Evolutionary conservation across 2,113 vertebrate species (phyloP).

Genomic region (Hypanus sabinus): DNA sequence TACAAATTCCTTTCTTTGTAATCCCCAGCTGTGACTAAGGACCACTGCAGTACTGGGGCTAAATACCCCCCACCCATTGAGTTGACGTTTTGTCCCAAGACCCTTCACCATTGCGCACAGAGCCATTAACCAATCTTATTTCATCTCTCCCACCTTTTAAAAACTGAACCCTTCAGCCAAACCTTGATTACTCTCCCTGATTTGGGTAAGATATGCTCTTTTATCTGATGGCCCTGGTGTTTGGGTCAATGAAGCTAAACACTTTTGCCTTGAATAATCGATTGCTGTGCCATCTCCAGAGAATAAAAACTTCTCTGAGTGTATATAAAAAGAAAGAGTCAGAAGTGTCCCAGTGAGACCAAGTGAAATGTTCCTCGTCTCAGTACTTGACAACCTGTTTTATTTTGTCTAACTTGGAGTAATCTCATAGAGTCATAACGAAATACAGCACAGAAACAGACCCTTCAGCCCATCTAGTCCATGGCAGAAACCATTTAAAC

Average conservation of each 20-base stretch:
- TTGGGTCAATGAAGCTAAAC: background rate
- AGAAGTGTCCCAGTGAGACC: background rate
- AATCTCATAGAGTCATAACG: too few relatives aligned
- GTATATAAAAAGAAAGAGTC: background rate
- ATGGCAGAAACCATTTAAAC: too few relatives aligned
- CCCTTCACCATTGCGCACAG: too few relatives aligned
- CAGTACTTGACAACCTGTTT: background rate
- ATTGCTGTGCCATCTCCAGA: background rate
- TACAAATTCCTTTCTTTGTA: background rate
- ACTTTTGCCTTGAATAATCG: background rate
- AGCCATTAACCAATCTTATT: too few relatives aligned
- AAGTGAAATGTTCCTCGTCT: background rate
- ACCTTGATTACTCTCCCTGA: background rate
- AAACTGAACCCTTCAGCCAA: background rate
- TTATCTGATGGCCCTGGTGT: background rate
- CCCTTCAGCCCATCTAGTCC: too few relatives aligned
- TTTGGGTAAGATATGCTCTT: background rate
- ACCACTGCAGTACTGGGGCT: too few relatives aligned
- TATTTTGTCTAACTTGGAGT: too few relatives aligned
- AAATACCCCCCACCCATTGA: too few relatives aligned
- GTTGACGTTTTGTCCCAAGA: too few relatives aligned
- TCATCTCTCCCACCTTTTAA: background rate
- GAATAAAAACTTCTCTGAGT: background rate
- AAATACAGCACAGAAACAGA: too few relatives aligned
- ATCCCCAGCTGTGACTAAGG: too few relatives aligned